Evolutionary conservation across 2,797 vertebrate species (phyloP), one percentile per base, ranked within the genome.

Genomic region (Bucorvus abyssinicus): DNA sequence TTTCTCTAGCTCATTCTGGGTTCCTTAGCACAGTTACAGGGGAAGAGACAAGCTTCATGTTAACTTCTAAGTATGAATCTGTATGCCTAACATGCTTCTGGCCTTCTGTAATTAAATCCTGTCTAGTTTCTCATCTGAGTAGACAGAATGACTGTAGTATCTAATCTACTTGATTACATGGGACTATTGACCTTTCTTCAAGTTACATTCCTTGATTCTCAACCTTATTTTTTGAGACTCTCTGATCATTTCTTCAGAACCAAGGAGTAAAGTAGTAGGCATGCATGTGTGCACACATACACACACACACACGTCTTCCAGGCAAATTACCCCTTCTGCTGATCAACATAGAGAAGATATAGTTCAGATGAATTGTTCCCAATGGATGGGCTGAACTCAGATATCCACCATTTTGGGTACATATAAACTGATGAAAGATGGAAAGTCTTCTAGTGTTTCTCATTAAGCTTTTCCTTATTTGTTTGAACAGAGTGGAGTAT

Each of bases 201-300:
- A 53, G 63, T 42, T 50, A 30, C 9, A 11, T 59, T 85, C 47
- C 45, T 75, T 44, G 59, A 60, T 81, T 81, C 14, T 57, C 20
- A 64, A 9, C 57, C 36, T 69, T 79, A 14, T 12, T 63, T 30
- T 56, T 81, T 27, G 20, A 60, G 53, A 49, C n/a, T 47, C 53
- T 34, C 4, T 63, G 26, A 14, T 61, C 5, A 6, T 70, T 75
- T 26, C 40, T 81, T 65, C 36, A 65, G 45, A 65, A 55, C 29
- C 47, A 22, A 60, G 40, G 69, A 84, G 47, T 59, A 34, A 80
- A 75, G 26, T 42, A 75, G 38, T 22, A 70, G 89, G 61, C 3
- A 16, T 10, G 53, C 7, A 17, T 3, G 10, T 14, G 19, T 2
- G 14, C 10, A 3, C 22, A 14, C 14, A 3, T 30, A 8, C 40